Evolutionary conservation across 2,797 vertebrate species (phyloP).

Genomic region (Mionectes olivaceus): DNA sequence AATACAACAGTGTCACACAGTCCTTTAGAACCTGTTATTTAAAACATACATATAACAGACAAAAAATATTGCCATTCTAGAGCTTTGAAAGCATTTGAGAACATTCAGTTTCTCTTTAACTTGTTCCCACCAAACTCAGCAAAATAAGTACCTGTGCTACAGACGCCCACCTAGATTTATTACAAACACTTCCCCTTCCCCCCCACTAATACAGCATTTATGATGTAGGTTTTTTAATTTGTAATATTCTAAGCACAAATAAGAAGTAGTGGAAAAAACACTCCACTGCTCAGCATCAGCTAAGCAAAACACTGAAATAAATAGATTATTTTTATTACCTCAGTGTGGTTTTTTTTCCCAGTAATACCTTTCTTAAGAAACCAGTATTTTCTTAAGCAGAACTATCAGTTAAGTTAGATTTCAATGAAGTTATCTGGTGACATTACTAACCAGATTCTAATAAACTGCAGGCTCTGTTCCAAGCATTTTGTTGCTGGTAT

Average conservation of each 20-base stretch:
- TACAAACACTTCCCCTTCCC: background rate
- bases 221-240: background rate
- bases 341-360: accelerated
- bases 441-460: background rate
- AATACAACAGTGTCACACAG: constrained; percentile 38
- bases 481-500: background rate
- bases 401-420: background rate
- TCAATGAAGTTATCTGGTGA: background rate
- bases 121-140: background rate
- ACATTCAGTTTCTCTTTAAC: background rate
- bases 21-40: background rate
- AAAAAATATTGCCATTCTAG: constrained; percentile 7
- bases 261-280: background rate
- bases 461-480: background rate
- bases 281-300: background rate
- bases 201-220: background rate
- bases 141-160: background rate
- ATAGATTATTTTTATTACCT: background rate
- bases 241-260: background rate
- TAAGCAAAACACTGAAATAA: background rate
- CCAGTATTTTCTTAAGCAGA: background rate
- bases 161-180: background rate
- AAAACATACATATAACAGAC: background rate
- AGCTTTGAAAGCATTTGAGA: background rate
- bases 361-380: background rate